Percentiles rank a stretch among this genome's conserved stretches.
These are phyloP conservation scores for Diloba caeruleocephala DNA, from an alignment of 2,888 invertebrate species.

Conservation along the genomic window DNA sequence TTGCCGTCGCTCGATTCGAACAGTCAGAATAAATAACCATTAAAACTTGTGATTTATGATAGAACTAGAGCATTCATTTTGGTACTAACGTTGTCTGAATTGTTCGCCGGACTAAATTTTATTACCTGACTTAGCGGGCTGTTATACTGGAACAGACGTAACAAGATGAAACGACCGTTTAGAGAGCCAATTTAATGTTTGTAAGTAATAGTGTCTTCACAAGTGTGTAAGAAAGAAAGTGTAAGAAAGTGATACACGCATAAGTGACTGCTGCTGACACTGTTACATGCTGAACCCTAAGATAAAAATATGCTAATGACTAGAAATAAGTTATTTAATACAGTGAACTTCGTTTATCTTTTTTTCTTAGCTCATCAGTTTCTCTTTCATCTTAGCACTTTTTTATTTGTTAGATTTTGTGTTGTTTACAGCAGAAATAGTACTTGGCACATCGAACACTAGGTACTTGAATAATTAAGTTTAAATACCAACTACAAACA, in stretches of 20 bases:
- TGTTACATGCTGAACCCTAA: background rate
- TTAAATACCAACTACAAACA: slow-evolving; percentile 1
- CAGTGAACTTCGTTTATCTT: too few species aligned
- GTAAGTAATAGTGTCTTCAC: slow-evolving; percentile 4
- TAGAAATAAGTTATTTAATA: too few species aligned
- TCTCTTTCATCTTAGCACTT: too few species aligned
- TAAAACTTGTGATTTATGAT: slow-evolving; percentile 78
- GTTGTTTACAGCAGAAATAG: too few species aligned
- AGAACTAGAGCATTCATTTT: slow-evolving; percentile 64
- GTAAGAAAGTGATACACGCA: too few species aligned
- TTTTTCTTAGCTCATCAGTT: too few species aligned
- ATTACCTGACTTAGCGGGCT: slow-evolving; percentile 43
- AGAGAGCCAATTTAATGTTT: slow-evolving; percentile 23
- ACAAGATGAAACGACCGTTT: slow-evolving; percentile 40
- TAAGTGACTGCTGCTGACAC: background rate
- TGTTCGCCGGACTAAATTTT: slow-evolving; percentile 53
- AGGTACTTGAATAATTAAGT: slow-evolving; percentile 1
- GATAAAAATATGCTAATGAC: background rate
- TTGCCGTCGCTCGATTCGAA: slow-evolving; percentile 80
- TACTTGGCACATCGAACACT: too few species aligned
- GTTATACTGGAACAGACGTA: slow-evolving; percentile 30
- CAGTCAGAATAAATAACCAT: slow-evolving; percentile 80
- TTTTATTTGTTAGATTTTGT: too few species aligned
- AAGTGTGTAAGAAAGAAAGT: too few species aligned
- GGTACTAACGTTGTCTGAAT: slow-evolving; percentile 52